Evolutionary conservation across 2,888 invertebrate genomes (phyloP).

Genomic region (Carcina quercana): DNA sequence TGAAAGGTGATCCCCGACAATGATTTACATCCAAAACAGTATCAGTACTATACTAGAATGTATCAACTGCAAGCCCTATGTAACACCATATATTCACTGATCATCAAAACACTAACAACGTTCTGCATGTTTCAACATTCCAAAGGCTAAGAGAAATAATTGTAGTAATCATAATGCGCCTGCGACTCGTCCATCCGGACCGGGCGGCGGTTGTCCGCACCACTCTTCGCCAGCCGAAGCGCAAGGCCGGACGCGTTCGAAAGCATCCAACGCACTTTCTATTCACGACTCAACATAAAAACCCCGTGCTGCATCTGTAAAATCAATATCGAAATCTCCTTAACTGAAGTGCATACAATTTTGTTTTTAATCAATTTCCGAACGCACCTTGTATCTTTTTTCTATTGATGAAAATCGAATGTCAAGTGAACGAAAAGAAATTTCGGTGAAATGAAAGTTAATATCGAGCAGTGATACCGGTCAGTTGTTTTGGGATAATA

Average conservation of each 20-base stretch:
- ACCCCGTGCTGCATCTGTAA: slow-evolving; percentile 8
- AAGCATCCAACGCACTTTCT: slow-evolving; percentile 60
- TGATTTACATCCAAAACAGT: no score
- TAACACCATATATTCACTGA: no score
- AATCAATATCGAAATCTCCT: slow-evolving; percentile 1
- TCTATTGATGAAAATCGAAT: slow-evolving; percentile 8
- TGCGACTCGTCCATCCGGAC: slow-evolving; percentile 27
- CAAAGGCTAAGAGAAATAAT: no score
- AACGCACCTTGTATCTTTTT: slow-evolving; percentile 11
- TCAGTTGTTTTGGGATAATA: slow-evolving; percentile 13
- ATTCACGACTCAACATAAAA: slow-evolving; percentile 36
- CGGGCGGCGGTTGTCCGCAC: slow-evolving; percentile 33
- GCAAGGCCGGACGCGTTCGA: slow-evolving; percentile 54
- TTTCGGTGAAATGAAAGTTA: slow-evolving; percentile 34
- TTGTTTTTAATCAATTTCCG: slow-evolving; percentile 16
- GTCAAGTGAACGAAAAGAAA: slow-evolving; percentile 17
- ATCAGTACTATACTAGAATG: no score
- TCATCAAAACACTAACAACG: no score
- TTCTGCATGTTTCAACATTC: no score
- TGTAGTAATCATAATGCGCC: no score
- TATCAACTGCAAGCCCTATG: no score
- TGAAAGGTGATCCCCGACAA: slow-evolving; percentile 7
- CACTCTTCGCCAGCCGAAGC: slow-evolving; percentile 45
- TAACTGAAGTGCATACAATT: no score
- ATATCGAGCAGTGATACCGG: slow-evolving; percentile 12